Evolutionary conservation across 2,113 vertebrate genomes (phyloP).

Genomic region (Alethe castanea): DNA sequence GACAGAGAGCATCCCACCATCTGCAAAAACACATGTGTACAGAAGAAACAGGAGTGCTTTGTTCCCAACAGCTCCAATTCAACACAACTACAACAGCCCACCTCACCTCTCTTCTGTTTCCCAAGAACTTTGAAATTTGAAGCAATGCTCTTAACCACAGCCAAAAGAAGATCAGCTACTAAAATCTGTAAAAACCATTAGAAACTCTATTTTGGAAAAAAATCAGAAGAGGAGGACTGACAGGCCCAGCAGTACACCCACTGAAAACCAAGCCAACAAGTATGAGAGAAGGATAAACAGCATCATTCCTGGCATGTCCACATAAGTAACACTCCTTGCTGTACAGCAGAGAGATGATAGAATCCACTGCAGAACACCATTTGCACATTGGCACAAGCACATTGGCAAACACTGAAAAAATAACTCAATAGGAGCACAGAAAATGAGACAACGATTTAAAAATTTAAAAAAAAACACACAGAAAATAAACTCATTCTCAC

Average conservation of each 20-base stretch:
- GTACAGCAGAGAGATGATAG: neutral
- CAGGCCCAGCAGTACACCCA: neutral
- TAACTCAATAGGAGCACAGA: neutral
- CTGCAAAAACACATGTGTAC: neutral
- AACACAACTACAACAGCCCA: neutral
- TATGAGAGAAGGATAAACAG: neutral
- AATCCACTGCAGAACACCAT: neutral
- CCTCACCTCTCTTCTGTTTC: neutral
- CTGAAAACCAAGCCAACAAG: neutral
- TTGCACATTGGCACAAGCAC: neutral
- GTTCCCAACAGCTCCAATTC: neutral
- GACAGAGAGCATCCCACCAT: neutral
- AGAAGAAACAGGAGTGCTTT: neutral
- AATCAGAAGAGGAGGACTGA: neutral
- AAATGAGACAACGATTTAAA: neutral
- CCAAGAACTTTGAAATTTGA: neutral
- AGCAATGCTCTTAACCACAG: neutral
- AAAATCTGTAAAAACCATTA: neutral
- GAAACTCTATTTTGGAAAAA: neutral
- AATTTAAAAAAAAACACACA: neutral
- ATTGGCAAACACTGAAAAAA: neutral
- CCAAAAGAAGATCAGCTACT: neutral
- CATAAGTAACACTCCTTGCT: neutral
- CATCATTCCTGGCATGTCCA: neutral
- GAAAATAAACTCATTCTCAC: neutral